phyloP scores from a whole-genome alignment of 2,797 vertebrate species.

The Percopsis omiscomaycus region DNA sequence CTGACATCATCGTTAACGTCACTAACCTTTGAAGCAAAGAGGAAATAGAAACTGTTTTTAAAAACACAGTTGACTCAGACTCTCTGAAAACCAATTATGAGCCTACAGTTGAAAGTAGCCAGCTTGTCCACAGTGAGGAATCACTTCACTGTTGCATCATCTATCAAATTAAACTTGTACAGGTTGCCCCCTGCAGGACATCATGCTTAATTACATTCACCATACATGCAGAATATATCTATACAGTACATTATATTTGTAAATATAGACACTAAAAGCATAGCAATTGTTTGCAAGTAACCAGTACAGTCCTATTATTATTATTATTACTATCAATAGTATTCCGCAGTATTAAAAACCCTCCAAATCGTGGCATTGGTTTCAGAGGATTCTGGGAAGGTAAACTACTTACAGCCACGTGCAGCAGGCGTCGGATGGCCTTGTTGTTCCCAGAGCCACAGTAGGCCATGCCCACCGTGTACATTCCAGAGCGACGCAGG shows the following conservation, averaged over 20 bases:
- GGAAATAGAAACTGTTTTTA: slow-evolving; percentile 7
- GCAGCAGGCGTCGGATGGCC: slow-evolving; percentile 94
- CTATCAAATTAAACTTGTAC: slow-evolving; percentile 5
- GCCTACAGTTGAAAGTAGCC: background rate
- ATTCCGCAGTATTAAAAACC: no score
- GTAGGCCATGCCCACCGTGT: slow-evolving; percentile 98
- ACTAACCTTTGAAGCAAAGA: slow-evolving; percentile 83
- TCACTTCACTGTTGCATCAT: background rate
- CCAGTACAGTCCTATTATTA: background rate
- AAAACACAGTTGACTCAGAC: background rate
- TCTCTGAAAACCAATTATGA: slow-evolving; percentile 4
- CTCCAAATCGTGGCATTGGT: no score
- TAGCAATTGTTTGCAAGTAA: background rate
- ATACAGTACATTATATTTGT: background rate
- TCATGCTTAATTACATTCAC: slow-evolving; percentile 2
- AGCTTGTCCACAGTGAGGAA: background rate
- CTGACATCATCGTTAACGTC: slow-evolving; percentile 98
- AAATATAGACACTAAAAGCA: background rate
- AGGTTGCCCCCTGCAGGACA: slow-evolving; percentile 67
- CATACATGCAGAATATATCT: background rate
- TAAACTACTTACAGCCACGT: slow-evolving; percentile 91
- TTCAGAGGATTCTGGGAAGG: background rate
- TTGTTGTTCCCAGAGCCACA: slow-evolving; percentile 99
- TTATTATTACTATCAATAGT: background rate
- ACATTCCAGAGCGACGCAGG: slow-evolving; percentile 96